Evolutionary conservation across 2,113 vertebrate species (phyloP), one percentile per base, ranked within the genome.

Genomic region (Eptesicus fuscus): DNA sequence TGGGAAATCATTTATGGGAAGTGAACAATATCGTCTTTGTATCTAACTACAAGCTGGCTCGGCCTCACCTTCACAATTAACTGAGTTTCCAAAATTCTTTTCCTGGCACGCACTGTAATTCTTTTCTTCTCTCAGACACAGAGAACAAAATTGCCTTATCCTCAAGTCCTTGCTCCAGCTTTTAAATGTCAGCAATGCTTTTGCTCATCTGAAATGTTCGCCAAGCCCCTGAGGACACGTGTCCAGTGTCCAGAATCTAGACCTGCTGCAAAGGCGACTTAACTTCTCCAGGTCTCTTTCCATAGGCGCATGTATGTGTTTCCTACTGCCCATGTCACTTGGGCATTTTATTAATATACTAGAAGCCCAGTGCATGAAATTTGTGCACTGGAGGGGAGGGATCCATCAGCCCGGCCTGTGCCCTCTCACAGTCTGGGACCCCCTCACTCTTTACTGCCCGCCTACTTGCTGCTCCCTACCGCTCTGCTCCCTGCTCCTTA

Each of bases 31-130:
- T 87, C 93, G 67, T 65, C 89, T 98, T 96, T 97, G 96, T 97
- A 86, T 87, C 88, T 70, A 92, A 37, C 86, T 89, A 90, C 82
- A 79, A 78, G 86, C 59, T 80, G 95, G 86, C 93, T 96, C 92
- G 74, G 53, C 59, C 67, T 96, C 25, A 80, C 78, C 86, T 82
- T 92, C 93, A 96, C 96, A 97, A 96, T 97, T 95, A 96, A 91
- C 85, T 69, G 70, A 91, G 82, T 91, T 97, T 97, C 93, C 96
- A 96, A 95, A 97, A 96, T 96, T 86, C 82, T 96, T 96, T 96
- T 97, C 93, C 96, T 91, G 47, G 56, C 83, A 47, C 20, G n/a
- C 79, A 82, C 88, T 80, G 71, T n/a, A 85, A 76, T 96, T 89
- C 83, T 93, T 93, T 96, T 83, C 92, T 97, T 95, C 59, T 80